Base-by-base conservation (phyloP, 1,140 invertebrate genomes). In the Drosophila elegans region DNA sequence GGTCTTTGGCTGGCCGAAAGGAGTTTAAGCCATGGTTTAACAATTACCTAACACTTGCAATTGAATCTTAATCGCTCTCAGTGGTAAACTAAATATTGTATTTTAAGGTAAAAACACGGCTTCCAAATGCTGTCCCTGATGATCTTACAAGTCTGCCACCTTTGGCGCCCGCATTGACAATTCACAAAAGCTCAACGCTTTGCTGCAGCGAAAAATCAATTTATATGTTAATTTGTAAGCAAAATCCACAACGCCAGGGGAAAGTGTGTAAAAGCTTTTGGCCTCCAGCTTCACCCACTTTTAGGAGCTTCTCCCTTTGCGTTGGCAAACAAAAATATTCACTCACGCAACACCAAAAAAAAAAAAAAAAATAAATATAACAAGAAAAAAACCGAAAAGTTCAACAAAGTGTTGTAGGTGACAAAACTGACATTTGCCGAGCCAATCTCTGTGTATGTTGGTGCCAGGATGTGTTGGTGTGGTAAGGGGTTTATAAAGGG, bases 221-320 rank as follows among this genome's bases (percentile, higher is more conserved):
- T 89, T 89, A 89, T 89, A 89, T 89, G 84, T 89, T 89, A 89
- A 89, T 89, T 89, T 78, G 80, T 80, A 68, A 78, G 73, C 62
- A 80, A 89, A 84, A 64, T 78, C 81, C 76, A 74, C 48, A 75
- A 57, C 44, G 53, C 36, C 46, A 16, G n/a, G 41, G 56, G 49
- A 72, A 48, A 51, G 68, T 51, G 82, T 78, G 60, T 51, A 45
- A 74, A 74, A 80, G 55, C 67, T 83, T 57, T 71, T 54, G 48
- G 48, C 13, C 49, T 32, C 29, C 32, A 1, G 3, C 29, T 42
- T 13, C 25, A 6, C 57, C 41, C 32, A 11, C 13, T 32, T 10
- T 13, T 29, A 32, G 27, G 32, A 46, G 42, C 62, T 16, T 9
- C 25, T n/a, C 32, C 36, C 45, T 16, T 55, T 44, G 45, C 42